Conservation (phyloP, 2,797 vertebrate genomes). For the Cygnus olor region DNA sequence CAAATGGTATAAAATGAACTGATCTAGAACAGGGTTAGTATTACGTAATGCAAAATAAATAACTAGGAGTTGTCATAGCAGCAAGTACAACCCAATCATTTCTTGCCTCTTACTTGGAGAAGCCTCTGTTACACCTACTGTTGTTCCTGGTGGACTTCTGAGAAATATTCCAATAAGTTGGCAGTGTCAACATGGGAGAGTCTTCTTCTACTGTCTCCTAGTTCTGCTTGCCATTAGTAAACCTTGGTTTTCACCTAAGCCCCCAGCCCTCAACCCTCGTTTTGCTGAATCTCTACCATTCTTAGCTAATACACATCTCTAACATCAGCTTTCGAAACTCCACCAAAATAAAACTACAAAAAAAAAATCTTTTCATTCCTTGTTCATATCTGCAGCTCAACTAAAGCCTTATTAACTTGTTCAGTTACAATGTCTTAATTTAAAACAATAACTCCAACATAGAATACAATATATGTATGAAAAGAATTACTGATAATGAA, state of each 20-base stretch:
- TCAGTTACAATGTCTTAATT: background rate
- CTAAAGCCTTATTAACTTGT: background rate
- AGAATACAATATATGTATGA: background rate
- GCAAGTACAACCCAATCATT: background rate
- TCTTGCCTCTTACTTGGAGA: background rate
- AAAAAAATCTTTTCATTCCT: background rate
- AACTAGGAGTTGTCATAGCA: background rate
- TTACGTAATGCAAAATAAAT: background rate
- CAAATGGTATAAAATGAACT: background rate
- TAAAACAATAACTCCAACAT: background rate
- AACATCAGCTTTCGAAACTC: background rate
- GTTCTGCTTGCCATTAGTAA: background rate
- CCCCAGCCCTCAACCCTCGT: background rate
- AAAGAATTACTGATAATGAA: background rate
- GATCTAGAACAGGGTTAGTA: background rate
- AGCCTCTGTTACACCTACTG: background rate
- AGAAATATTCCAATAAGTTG: background rate
- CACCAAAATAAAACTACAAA: background rate
- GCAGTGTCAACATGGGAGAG: background rate
- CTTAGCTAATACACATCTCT: background rate
- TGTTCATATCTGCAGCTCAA: background rate
- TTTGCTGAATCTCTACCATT: background rate
- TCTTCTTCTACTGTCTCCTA: background rate
- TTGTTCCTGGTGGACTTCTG: background rate
- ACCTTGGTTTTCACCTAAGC: background rate